Base-by-base conservation (phyloP, 2,888 invertebrate species). In the Shargacucullia verbasci region DNA sequence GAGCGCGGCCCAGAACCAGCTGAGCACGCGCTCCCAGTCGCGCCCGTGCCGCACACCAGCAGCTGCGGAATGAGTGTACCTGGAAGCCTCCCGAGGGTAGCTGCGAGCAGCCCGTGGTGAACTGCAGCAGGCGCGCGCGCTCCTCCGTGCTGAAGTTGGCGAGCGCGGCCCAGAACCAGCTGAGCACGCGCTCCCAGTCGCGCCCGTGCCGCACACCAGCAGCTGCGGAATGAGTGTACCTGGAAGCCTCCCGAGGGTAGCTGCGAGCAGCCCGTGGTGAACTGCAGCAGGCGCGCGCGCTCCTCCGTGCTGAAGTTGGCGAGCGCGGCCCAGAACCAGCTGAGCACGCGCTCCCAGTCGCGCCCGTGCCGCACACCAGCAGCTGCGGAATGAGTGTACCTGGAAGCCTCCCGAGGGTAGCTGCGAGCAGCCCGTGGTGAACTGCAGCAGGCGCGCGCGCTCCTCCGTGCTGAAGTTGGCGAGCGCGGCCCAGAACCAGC, bases 101-200 rank as follows among this genome's bases (percentile, higher is more conserved):
- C 90, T 98, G 98, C 37, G 98, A 97, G 88, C 98, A 98, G 57
- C 99, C 98, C 0, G 98, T 98, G 35, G 98, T 97, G 88, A 99
- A 99, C 93, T 99, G 99, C 79, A 98, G 94, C 78, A 99, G 94
- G 37, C 98, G 94, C 1, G 98, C 98, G 96, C 99, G 98, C 94
- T 99, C 98, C 85, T 98, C 89, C 96, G 97, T 59, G 97, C 81
- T 97, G 87, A 98, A 98, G 89, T 97, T 97, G 70, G 97, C 96
- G 33, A 98, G 96, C 15, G 98, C 97, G 2, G 84, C 81, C 85
- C 85, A 85, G 75, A 85, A 76, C 85, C 85, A 85, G 33, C 25
- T 97, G 59, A 98, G 95, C 50, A 98, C 96, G 66, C 98, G 96
- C 59, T 97, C 95, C 38, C n/a, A n/a, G n/a, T n/a, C n/a, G n/a